A percentile compares a stretch with the other conserved stretches of the same genome.
phyloP scores from a whole-genome alignment of 2,888 invertebrate genomes.

The Limnephilus auricula region DNA sequence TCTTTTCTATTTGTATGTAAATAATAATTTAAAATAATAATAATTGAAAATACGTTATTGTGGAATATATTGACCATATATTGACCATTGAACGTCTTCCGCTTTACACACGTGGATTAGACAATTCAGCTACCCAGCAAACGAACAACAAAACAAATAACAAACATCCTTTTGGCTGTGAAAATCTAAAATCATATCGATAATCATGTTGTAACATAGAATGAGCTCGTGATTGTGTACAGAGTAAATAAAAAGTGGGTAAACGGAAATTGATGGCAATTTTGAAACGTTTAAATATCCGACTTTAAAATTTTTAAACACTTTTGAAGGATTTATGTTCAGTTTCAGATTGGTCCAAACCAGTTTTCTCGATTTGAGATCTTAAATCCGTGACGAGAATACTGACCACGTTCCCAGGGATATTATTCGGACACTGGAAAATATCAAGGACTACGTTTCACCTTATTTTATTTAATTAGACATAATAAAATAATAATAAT shows the following conservation, averaged over 20 bases:
- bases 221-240: background rate
- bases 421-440: background rate
- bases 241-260: background rate
- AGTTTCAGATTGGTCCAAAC: slow-evolving; percentile 29
- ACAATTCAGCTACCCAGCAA: too few species aligned
- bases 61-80: too few species aligned
- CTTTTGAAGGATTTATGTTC: slow-evolving; percentile 33
- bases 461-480: background rate
- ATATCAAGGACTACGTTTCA: background rate
- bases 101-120: too few species aligned
- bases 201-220: background rate
- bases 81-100: too few species aligned
- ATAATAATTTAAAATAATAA: too few species aligned
- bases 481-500: too few species aligned
- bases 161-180: too few species aligned
- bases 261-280: background rate
- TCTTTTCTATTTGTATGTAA: too few species aligned
- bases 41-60: too few species aligned
- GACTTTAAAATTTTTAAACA: slow-evolving; percentile 43
- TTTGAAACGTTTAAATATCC: slow-evolving; percentile 22
- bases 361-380: slow-evolving; percentile 33
- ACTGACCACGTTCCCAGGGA: slow-evolving; percentile 13
- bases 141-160: too few species aligned
- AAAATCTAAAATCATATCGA: too few species aligned
- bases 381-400: slow-evolving; percentile 37